Evolutionary conservation across 2,797 vertebrate species (phyloP).

Genomic region (Adelosebastes latens): DNA sequence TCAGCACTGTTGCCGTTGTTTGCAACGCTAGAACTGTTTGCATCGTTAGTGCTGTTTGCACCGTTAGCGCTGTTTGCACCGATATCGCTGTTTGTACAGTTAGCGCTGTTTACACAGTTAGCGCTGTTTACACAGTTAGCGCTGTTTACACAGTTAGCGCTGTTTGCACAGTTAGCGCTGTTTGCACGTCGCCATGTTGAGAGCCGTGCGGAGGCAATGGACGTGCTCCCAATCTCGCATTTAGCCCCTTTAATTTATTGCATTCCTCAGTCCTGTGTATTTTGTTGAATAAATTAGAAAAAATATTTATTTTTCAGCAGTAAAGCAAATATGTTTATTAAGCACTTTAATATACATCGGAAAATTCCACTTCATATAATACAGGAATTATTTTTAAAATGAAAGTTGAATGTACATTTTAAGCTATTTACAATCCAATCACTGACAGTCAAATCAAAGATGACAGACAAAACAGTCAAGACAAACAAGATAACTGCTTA

Average conservation of each 20-base stretch:
- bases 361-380: constrained; percentile 94
- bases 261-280: not conserved
- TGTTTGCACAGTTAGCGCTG: no score
- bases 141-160: no score
- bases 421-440: constrained; percentile 94
- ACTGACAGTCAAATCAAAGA: constrained; percentile 76
- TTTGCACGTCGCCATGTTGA: not conserved
- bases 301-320: constrained; percentile 80
- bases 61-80: no score
- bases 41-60: no score
- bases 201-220: not conserved
- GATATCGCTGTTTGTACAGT: no score
- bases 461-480: constrained; percentile 78
- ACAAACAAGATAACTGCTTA: constrained; percentile 78
- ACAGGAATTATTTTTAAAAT: constrained; percentile 97
- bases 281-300: constrained; percentile 5
- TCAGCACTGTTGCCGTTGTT: no score
- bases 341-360: constrained; percentile 99
- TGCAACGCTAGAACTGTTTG: no score
- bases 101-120: no score
- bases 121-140: no score
- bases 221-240: no score
- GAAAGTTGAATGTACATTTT: constrained; percentile 96
- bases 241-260: not conserved
- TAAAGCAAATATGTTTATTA: constrained; percentile 99